Conservation (phyloP, 2,113 vertebrate genomes). For the Camarhynchus parvulus region DNA sequence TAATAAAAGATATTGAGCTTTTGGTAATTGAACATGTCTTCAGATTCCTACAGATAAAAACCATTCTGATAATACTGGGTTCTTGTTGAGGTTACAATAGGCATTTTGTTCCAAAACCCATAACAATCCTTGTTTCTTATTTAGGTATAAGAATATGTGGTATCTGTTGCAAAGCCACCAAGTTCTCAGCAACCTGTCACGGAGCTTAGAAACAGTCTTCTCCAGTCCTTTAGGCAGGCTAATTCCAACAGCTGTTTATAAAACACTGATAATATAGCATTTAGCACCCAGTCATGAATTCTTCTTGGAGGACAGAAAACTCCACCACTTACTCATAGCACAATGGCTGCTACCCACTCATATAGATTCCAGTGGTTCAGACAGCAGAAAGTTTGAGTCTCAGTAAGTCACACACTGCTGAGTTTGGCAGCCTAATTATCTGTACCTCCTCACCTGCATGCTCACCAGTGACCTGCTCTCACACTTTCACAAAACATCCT, state of each 20-base stretch:
- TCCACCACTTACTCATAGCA: slow-evolving; percentile 10
- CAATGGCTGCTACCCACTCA: background rate
- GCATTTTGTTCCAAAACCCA: background rate
- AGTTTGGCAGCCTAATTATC: background rate
- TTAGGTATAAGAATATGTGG: background rate
- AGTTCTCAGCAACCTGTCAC: background rate
- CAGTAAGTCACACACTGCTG: background rate
- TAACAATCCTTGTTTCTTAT: background rate
- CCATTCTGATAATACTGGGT: background rate
- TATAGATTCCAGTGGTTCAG: background rate
- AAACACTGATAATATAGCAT: background rate
- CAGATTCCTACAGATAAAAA: background rate
- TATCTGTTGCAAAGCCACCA: background rate
- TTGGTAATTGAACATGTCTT: background rate
- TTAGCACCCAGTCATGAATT: background rate
- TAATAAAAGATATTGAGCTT: background rate
- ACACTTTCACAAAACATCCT: background rate
- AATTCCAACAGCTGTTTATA: background rate
- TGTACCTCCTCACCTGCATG: slow-evolving; percentile 1
- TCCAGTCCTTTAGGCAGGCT: background rate
- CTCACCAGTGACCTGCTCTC: background rate
- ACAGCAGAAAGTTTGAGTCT: background rate
- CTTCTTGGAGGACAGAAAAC: background rate
- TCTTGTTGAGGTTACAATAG: background rate
- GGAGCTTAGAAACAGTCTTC: background rate